Percentiles rank a stretch among this genome's conserved stretches.
Conservation (phyloP, 2,888 invertebrate genomes). For the Pecten maximus region DNA sequence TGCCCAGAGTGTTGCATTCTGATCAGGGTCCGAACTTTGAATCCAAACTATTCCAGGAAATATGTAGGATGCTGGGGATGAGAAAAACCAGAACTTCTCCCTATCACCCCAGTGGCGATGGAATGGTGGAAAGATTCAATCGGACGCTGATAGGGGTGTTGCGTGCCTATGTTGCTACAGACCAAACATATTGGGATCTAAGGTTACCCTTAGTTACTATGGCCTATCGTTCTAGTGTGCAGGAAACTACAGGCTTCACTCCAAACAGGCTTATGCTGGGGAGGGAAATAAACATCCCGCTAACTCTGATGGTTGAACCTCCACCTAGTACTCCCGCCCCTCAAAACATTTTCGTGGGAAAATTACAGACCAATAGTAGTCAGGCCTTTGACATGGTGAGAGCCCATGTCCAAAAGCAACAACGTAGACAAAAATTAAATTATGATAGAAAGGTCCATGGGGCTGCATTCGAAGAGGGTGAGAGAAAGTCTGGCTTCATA, state of each 20-base stretch:
- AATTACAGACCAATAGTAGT: background rate
- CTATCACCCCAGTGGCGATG: too few relatives aligned
- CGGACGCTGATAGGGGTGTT: background rate
- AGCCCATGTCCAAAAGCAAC: background rate
- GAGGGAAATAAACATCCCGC: background rate
- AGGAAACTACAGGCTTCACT: background rate
- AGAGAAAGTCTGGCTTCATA: too few relatives aligned
- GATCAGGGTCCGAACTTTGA: too few relatives aligned
- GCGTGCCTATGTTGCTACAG: background rate
- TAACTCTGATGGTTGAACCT: background rate
- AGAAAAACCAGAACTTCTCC: too few relatives aligned
- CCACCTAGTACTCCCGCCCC: too few relatives aligned
- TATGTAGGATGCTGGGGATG: too few relatives aligned
- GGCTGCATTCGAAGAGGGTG: background rate
- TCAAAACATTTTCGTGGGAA: too few relatives aligned
- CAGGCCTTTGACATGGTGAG: background rate
- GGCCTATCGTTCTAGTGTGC: background rate
- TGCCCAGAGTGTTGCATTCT: too few relatives aligned
- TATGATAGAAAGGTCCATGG: background rate
- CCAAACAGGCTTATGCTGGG: background rate
- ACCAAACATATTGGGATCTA: background rate
- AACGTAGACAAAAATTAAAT: background rate
- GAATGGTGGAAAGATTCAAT: too few relatives aligned
- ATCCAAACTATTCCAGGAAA: too few relatives aligned
- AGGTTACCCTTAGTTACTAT: background rate